Evolutionary conservation across 2,113 vertebrate species (phyloP).

Genomic region (Dascyllus trimaculatus): DNA sequence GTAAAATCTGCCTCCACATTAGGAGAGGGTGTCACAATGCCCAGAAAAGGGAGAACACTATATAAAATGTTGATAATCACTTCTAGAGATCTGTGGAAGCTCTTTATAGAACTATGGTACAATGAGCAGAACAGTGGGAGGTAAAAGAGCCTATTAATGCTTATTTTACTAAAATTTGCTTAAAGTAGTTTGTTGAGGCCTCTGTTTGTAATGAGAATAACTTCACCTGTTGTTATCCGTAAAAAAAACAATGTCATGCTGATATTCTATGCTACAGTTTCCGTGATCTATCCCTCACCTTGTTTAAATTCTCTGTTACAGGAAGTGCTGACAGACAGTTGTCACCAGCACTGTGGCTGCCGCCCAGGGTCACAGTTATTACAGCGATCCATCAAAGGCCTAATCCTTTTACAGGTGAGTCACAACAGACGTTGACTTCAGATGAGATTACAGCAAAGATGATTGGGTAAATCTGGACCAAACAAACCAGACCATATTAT

Average conservation of each 20-base stretch:
- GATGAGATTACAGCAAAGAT: slow-evolving; percentile 66
- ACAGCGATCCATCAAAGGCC: slow-evolving; percentile 60
- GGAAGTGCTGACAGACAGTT: slow-evolving; percentile 52
- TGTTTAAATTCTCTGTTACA: slow-evolving; percentile 7
- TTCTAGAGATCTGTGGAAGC: no score
- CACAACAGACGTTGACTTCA: slow-evolving; percentile 66
- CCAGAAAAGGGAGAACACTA: no score
- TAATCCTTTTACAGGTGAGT: slow-evolving; percentile 68
- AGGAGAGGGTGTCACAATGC: background rate
- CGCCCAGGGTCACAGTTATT: slow-evolving; percentile 44
- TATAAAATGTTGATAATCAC: no score
- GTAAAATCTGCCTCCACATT: background rate
- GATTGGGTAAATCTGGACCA: slow-evolving; percentile 65
- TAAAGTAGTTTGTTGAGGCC: no score
- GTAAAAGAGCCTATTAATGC: no score
- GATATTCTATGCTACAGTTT: background rate
- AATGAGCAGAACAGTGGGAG: no score
- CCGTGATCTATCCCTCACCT: background rate
- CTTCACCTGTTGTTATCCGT: no score
- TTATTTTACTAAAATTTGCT: no score
- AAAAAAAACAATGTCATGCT: background rate
- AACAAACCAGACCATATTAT: slow-evolving; percentile 70
- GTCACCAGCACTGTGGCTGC: slow-evolving; percentile 25
- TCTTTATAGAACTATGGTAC: no score
- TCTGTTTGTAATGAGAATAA: no score